Evolutionary conservation across 2,888 invertebrate genomes (phyloP), one percentile per base, ranked within the genome.

Genomic region (Aleiodes testaceus): DNA sequence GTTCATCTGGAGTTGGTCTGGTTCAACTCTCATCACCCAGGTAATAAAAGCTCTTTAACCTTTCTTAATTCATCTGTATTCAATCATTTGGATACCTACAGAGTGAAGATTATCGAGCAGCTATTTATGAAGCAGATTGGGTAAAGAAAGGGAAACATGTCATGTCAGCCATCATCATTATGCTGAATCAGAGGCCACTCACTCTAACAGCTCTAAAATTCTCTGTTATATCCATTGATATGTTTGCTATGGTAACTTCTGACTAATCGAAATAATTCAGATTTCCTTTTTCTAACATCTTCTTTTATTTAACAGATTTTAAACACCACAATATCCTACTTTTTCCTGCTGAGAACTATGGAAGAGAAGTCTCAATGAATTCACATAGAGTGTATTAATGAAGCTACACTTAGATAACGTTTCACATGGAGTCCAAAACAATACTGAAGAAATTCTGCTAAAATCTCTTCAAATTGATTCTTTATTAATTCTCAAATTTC

Each of bases 271-370:
- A 4, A 11, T 12, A 53, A 7, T 18, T n/a, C 12, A 36, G 12
- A 26, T 30, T 14, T 52, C 36, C 16, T 20, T 1, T 0, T 36
- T 6, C 9, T 26, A 11, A 26, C 6, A 7, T 14, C 4, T 45
- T 2, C 30, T 61, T 36, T 26, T 14, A 49, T 63, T 14, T 12
- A 14, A 9, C 70, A 76, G 76, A 52, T 75, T n/a, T 9, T 70
- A 3, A 76, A 76, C 18, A 75, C 76, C 1, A 59, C 76, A 3
- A 55, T 73, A 26, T 76, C 75, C 9, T 76, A 76, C 49, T 76
- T 73, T 68, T 73, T 73, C 55, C 30, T 76, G 16, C 55, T 76
- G 11, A 61, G 68, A 67, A 69, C 76, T 4, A 26, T 75, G 30
- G 72, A 76, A 7, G 53, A 69, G 36, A 18, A 61, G 1, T 26